phyloP scores from a whole-genome alignment of 1,140 invertebrate genomes.

The Bombus picipes region DNA sequence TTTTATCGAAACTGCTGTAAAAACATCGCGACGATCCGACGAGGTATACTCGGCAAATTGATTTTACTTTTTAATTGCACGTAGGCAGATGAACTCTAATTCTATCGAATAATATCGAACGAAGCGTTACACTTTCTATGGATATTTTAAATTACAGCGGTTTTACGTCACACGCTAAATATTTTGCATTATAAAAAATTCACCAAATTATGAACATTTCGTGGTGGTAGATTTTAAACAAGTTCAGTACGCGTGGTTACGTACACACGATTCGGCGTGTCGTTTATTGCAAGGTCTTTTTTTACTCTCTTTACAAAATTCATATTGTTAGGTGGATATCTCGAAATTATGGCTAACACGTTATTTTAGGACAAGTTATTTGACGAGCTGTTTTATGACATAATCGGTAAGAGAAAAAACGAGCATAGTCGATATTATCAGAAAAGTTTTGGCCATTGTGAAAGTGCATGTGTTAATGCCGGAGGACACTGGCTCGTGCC shows the following conservation, averaged over 20 bases:
- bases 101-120: too few relatives aligned
- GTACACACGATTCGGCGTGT: background rate
- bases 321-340: background rate
- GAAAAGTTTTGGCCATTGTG: background rate
- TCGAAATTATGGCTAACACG: background rate
- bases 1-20: background rate
- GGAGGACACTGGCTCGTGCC: background rate
- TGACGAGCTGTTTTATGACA: background rate
- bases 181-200: background rate
- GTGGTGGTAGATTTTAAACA: background rate
- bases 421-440: background rate
- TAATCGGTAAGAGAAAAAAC: background rate
- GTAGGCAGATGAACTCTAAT: too few relatives aligned
- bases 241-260: background rate
- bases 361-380: background rate
- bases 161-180: too few relatives aligned
- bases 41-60: too few relatives aligned
- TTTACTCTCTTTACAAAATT: too few relatives aligned
- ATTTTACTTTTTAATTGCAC: too few relatives aligned
- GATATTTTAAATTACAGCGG: too few relatives aligned
- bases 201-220: background rate
- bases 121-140: too few relatives aligned
- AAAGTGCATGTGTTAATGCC: background rate
- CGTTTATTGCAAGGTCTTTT: background rate
- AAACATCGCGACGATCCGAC: too few relatives aligned